phyloP scores from a whole-genome alignment of 2,888 invertebrate species.

The Athalia circularis region DNA sequence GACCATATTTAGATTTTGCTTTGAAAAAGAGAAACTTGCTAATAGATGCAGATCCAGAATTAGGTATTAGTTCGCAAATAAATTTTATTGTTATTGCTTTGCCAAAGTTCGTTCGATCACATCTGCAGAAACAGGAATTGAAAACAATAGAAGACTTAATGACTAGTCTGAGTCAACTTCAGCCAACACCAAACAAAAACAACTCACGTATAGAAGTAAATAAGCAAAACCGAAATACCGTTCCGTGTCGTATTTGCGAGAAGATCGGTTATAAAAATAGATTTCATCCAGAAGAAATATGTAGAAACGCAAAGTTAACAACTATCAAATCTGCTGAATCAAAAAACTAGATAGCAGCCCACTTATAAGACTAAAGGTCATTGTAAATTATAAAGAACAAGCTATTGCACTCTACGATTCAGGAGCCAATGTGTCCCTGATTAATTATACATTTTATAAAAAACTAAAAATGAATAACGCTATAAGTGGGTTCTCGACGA shows the following conservation, averaged over 20 bases:
- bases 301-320: conserved; percentile 42
- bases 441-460: conserved; percentile 21
- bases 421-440: conserved; percentile 30
- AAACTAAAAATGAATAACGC: conserved; percentile 41
- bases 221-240: conserved; percentile 41
- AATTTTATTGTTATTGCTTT: conserved; percentile 52
- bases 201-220: conserved; percentile 36
- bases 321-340: conserved; percentile 43
- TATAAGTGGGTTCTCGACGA: conserved; percentile 39
- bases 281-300: conserved; percentile 48
- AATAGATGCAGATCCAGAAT: conserved; percentile 51
- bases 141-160: conserved; percentile 49
- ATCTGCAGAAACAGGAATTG: conserved; percentile 45
- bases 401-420: conserved; percentile 46
- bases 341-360: conserved; percentile 49
- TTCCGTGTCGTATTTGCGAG: conserved; percentile 36
- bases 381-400: conserved; percentile 12
- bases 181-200: conserved; percentile 32
- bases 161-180: conserved; percentile 45
- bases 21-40: conserved; percentile 54
- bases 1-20: conserved; percentile 54
- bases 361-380: conserved; percentile 42
- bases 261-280: conserved; percentile 45
- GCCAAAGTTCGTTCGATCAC: conserved; percentile 50
- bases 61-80: conserved; percentile 52